Evolutionary conservation across 2,888 invertebrate species (phyloP), one percentile per base, ranked within the genome.

Genomic region (Chalcis sispes): DNA sequence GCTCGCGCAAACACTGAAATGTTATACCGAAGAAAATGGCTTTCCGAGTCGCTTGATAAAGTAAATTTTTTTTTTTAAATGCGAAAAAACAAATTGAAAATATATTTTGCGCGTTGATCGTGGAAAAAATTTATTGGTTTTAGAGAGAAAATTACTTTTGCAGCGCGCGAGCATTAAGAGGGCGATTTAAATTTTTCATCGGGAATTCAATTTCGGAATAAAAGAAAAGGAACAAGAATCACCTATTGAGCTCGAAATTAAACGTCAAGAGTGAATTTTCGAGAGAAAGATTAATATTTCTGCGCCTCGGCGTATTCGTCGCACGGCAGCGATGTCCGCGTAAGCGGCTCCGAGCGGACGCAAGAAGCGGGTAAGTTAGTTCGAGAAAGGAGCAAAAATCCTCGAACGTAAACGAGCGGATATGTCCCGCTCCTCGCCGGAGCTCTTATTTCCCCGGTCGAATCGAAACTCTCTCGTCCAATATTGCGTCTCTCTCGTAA

Each of bases 401-500:
- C 46, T 48, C 67, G 15, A 8, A 32, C 50, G 29, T 42, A 52
- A 8, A n/a, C 15, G 54, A 3, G 50, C 27, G 69, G 46, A 67
- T 67, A 54, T 61, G 52, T 46, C 70, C 40, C 48, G 56, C 52
- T 69, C 62, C 67, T 27, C n/a, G 7, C 64, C 13, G 8, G n/a
- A 48, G 27, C 59, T 71, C 52, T 50, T 64, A 67, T 59, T 64
- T 72, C 42, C 29, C 62, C 8, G n/a, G 72, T 40, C 65, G 69
- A 75, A 75, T 75, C 77, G 77, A 75, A 77, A 77, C 73, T 65
- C 56, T n/a, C 70, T 42, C 13, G 80, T 79, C 80, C 81, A 80
- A 82, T 81, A 81, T 81, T 82, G 79, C 81, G 81, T 80, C 78
- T 77, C 79, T 80, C 78, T 77, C 79, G 80, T 82, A 81, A 81